Base-by-base conservation (phyloP, 2,113 vertebrate genomes). In the Hydrochoerus hydrochaeris region DNA sequence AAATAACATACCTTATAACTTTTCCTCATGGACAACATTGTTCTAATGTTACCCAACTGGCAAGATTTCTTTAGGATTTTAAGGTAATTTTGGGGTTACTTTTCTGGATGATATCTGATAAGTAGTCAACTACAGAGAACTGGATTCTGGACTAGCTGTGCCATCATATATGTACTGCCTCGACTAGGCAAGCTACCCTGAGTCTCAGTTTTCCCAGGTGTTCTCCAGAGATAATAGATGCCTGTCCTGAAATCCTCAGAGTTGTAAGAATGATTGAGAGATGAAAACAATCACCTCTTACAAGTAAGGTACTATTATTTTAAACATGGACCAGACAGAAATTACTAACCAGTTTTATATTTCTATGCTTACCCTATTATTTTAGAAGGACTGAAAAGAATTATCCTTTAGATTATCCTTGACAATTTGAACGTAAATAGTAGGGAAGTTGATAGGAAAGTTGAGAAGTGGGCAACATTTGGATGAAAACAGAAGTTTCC, bases 401-500 rank as follows among this genome's bases (percentile, higher is more conserved):
- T 57, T 88, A 91, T 8, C 24, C 30, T 85, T 90, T 71, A 83
- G 24, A 35, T 44, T 77, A 92, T 83, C 10, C 77, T 91, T 90
- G 22, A 90, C 81, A 92, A 75, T 83, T 54, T 81, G 32, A 93
- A 89, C 8, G 90, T 93, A 92, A 95, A 90, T 75, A 60, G 41
- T 62, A 88, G 44, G 52, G 24, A 93, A 92, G 62, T 3, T 85
- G 71, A 60, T 44, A 38, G 73, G 20, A 85, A 85, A 97, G 75
- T 65, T 80, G 62, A 60, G 52, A 80, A 84, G 24, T 63, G n/a
- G 35, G n/a, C 32, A 88, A 85, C 32, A 94, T 52, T 41, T 95
- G 24, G 85, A 92, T 82, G 57, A 91, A 30, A 84, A 54, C 24
- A 65, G 19, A 87, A 88, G 32, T 94, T 85, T 85, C 95, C 46